Base-by-base conservation (phyloP, 2,888 invertebrate species). In the Endotricha flammealis region DNA sequence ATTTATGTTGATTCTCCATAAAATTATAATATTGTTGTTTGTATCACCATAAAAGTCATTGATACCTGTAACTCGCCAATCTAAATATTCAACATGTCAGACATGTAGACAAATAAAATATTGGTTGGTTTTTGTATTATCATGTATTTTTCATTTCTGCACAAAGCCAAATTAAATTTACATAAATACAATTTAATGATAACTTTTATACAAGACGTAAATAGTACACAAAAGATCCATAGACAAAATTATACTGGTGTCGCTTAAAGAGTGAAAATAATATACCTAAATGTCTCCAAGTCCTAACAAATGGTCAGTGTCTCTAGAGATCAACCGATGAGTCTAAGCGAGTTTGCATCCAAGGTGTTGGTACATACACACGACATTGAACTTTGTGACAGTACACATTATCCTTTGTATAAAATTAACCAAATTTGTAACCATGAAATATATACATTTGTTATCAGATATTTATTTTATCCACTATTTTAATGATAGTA, bases 111-210 rank as follows among this genome's bases (percentile, higher is more conserved):
- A 80, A 86, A 83, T 82, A 65, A 86, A 83, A 82, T 74, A 86
- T 70, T 72, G 66, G 64, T 80, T 71, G 76, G 72, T 75, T 77
- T 85, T 83, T 80, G 74, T 83, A 79, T 81, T 83, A 79, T 81
- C 81, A 80, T 85, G 85, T 85, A 85, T 85, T 86, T 72, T 79
- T 80, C 82, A 82, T 75, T 75, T 82, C 72, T 76, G 83, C 82
- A 83, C 85, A 85, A 86, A 85, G 85, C 86, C 81, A 85, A 86
- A 85, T 80, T 64, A 85, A 85, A 80, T 81, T 77, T 80, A 85
- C 81, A 85, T 86, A 86, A 85, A 85, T 85, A 86, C 81, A 83
- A 76, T 83, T 78, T 67, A 76, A 69, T 77, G 73, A 79, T 74
- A 81, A 80, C 72, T 70, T 81, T 83, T 82, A 82, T 85, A 86